phyloP scores from a whole-genome alignment of 2,113 vertebrate species.

The Hoplias malabaricus region DNA sequence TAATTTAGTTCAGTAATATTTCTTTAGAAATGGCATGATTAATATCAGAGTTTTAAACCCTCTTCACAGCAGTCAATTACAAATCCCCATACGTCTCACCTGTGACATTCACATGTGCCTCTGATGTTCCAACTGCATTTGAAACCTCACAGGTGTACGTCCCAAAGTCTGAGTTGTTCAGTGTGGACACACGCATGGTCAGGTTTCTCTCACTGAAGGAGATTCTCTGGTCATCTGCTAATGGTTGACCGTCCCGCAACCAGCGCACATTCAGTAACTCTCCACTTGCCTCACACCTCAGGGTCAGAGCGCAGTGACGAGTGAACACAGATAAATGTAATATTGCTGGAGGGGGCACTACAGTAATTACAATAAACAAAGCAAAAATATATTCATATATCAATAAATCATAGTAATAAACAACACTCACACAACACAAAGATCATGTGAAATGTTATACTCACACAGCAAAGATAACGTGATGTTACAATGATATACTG shows the following conservation, averaged over 20 bases:
- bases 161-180: constrained; percentile 32
- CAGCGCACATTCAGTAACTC: constrained; percentile 33
- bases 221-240: constrained; percentile 29
- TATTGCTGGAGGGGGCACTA: constrained; percentile 19
- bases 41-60: no score
- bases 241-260: constrained; percentile 34
- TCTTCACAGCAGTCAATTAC: neutral
- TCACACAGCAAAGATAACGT: constrained; percentile 49
- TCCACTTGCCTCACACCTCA: constrained; percentile 43
- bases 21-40: no score
- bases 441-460: constrained; percentile 12
- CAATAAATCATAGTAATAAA: no score
- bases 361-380: neutral
- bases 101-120: neutral
- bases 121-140: neutral
- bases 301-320: neutral
- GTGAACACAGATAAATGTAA: neutral
- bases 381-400: neutral
- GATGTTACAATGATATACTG: neutral
- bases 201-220: constrained; percentile 26
- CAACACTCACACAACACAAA: neutral
- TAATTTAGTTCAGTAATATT: no score
- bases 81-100: constrained; percentile 35
- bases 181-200: constrained; percentile 41
- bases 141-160: constrained; percentile 47